Conservation (phyloP, 1,140 invertebrate species). For the Hestina assimilis region DNA sequence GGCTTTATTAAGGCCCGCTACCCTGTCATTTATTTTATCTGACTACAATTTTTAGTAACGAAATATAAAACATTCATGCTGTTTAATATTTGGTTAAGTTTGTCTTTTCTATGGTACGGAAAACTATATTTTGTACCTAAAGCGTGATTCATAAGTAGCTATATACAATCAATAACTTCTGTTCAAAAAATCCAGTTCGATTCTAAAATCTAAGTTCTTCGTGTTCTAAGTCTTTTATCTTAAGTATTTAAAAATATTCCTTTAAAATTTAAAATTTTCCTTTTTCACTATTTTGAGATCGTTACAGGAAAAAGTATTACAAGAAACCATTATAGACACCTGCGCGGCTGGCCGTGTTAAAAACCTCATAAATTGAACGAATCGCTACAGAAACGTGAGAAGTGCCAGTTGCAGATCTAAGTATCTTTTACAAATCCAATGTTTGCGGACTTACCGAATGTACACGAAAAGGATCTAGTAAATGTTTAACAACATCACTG, state of each 20-base stretch:
- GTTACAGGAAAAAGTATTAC: slow-evolving; percentile 6
- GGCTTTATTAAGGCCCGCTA: too few relatives aligned
- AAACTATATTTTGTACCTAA: background rate
- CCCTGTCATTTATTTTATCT: too few relatives aligned
- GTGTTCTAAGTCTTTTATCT: too few relatives aligned
- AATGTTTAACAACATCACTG: background rate
- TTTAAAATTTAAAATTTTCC: too few relatives aligned
- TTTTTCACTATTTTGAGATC: background rate
- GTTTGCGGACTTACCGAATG: background rate
- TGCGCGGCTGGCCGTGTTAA: slow-evolving; percentile 14
- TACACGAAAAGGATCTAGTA: background rate
- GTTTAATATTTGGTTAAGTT: background rate
- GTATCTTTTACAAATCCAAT: slow-evolving; percentile 5
- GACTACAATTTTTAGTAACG: background rate
- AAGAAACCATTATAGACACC: slow-evolving; percentile 25
- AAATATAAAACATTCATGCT: background rate
- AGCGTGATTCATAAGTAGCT: too few relatives aligned
- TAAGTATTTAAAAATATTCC: too few relatives aligned
- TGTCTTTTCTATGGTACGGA: background rate
- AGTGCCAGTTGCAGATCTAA: slow-evolving; percentile 15
- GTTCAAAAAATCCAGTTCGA: too few relatives aligned
- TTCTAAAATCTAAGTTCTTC: too few relatives aligned
- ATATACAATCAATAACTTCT: too few relatives aligned
- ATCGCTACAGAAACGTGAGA: slow-evolving; percentile 18
- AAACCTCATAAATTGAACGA: slow-evolving; percentile 23